These are phyloP conservation scores for Pediacus dermestoides DNA, from an alignment of 2,888 invertebrate genomes.

Conservation along the genomic window DNA sequence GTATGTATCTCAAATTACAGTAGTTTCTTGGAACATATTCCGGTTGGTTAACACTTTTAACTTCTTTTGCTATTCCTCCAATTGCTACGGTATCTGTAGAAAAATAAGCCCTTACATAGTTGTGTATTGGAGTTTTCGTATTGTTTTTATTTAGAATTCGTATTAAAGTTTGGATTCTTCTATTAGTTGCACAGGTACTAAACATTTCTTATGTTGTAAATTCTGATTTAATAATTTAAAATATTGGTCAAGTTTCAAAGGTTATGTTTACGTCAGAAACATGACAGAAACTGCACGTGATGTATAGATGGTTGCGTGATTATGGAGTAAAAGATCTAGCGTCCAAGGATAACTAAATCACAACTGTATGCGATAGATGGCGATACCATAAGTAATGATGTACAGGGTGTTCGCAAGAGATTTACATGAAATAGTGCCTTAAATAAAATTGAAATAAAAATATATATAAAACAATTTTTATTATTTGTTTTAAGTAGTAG, in stretches of 20 bases:
- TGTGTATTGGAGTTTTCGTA: slow-evolving; percentile 25
- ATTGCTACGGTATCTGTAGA: slow-evolving; percentile 63
- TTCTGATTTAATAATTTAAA: slow-evolving; percentile 5
- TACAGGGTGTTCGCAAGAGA: no score
- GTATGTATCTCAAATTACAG: slow-evolving; percentile 53
- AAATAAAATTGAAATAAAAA: no score
- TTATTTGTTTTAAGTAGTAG: no score
- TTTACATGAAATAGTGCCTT: no score
- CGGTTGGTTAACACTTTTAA: slow-evolving; percentile 61
- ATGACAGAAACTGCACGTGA: neutral
- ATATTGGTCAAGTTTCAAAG: slow-evolving; percentile 25
- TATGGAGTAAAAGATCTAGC: no score
- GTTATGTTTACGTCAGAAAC: slow-evolving; percentile 31
- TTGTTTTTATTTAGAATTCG: slow-evolving; percentile 33
- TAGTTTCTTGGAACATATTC: slow-evolving; percentile 84
- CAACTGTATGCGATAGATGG: no score
- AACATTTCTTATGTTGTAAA: slow-evolving; percentile 35
- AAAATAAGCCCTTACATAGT: slow-evolving; percentile 41
- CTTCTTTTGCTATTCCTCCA: slow-evolving; percentile 67
- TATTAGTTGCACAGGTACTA: slow-evolving; percentile 24
- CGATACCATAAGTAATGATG: no score
- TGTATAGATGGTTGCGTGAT: slow-evolving; percentile 5
- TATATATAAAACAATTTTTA: no score
- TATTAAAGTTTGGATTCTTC: slow-evolving; percentile 33
- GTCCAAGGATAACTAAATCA: no score